phyloP scores from a whole-genome alignment of 2,113 vertebrate genomes.

The Oncorhynchus keta region DNA sequence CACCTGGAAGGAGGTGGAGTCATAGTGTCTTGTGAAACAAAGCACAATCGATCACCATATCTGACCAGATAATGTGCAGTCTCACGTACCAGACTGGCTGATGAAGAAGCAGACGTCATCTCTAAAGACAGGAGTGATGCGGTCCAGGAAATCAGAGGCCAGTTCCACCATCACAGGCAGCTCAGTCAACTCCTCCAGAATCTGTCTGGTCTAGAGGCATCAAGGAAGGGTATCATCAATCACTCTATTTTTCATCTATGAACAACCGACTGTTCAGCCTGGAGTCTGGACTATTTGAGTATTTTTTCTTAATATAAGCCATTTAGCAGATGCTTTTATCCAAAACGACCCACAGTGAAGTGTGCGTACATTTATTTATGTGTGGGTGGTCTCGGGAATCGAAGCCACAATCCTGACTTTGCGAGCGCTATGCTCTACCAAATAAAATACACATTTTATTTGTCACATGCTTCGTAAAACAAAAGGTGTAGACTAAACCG shows the following conservation, averaged over 20 bases:
- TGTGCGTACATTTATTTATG: no score
- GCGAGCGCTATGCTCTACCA: no score
- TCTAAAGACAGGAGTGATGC: constrained; percentile 94
- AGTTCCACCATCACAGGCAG: constrained; percentile 97
- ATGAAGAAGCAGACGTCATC: constrained; percentile 97
- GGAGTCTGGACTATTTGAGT: no score
- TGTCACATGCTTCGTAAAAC: no score
- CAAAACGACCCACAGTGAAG: no score
- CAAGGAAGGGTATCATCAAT: background rate
- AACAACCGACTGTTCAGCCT: no score
- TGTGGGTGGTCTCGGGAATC: no score
- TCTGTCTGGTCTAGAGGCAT: constrained; percentile 85
- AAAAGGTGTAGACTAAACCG: no score
- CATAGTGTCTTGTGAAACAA: background rate
- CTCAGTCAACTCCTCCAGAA: constrained; percentile 93
- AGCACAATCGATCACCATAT: background rate
- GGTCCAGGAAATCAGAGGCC: constrained; percentile 94
- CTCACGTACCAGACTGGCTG: constrained; percentile 88
- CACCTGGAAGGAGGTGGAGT: constrained; percentile 71
- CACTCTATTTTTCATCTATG: background rate
- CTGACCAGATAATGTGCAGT: background rate
- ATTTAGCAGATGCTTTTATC: no score
- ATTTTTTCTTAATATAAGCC: no score
- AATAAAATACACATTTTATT: no score
- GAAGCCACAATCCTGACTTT: no score